Base-by-base conservation (phyloP, 92 coral and sea anemone genomes). In the Bergia puertoricense region DNA sequence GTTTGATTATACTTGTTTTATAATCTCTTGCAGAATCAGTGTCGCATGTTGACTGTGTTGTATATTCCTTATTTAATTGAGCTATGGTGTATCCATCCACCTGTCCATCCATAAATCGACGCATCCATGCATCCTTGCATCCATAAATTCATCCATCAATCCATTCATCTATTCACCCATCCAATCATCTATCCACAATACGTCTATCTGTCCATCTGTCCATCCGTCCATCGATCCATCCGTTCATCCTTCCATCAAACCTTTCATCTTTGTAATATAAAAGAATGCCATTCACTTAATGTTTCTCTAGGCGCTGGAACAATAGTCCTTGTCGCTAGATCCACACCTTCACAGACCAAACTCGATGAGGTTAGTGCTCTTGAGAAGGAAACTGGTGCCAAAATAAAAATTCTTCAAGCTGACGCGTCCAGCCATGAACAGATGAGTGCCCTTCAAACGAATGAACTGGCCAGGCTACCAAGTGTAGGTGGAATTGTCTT, bases 381-480 rank as follows among this genome's bases (percentile, higher is more conserved):
- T 85, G 92, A 86, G 86, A 45, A 85, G 18, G 42, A 74, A 43
- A 90, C 92, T 59, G 91, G 91, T 36, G 85, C 91, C 30, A 85
- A 86, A 9, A 88, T 92, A n/a, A 77, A 79, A 77, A 82, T 91
- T 3, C 44, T 93, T 80, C 94, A 90, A 87, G 94, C 90, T 23
- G 97, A 96, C 72, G 90, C 88, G 39, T 94, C 98, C 37, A 86
- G 65, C 82, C 82, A 81, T 45, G 91, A 90, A 50, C 90, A 94
- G 41, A 96, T 96, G 98, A 67, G 41, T 0, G 50, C 83, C 3
- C 83, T 94, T 9, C 81, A 80, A 39, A 65, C 86, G 66, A 62
- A 89, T 42, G 85, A 86, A 45, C 86, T 93, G 38, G 10, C 86
- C 36, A 30, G 80, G n/a, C 88, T 93, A 80, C 95, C 95, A 77